These are phyloP conservation scores for Diuraphis noxia DNA, from an alignment of 1,140 invertebrate species.

Conservation along the genomic window DNA sequence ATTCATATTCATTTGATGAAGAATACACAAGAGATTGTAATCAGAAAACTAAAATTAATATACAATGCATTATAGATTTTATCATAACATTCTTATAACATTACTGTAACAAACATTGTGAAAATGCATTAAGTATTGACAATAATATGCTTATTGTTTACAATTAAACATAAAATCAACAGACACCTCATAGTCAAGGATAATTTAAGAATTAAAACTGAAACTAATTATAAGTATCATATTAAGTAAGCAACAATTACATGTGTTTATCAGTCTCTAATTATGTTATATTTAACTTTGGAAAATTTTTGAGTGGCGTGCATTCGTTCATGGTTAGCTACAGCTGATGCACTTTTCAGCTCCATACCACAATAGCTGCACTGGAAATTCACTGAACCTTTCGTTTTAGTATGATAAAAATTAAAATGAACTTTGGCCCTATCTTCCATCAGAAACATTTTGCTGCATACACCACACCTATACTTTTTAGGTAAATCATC, in stretches of 20 bases:
- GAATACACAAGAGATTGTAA: background rate
- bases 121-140: background rate
- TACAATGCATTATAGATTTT: background rate
- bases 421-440: constrained; percentile 41
- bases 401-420: constrained; percentile 50
- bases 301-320: constrained; percentile 29
- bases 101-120: background rate
- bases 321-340: constrained; percentile 47
- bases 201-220: background rate
- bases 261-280: constrained; percentile 36
- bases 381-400: constrained; percentile 39
- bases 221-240: background rate
- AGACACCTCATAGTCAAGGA: background rate
- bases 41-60: background rate
- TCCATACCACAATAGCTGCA: constrained; percentile 44
- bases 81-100: background rate
- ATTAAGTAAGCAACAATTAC: background rate
- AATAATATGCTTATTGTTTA: background rate
- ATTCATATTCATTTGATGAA: background rate
- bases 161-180: background rate
- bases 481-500: constrained; percentile 49
- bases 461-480: constrained; percentile 49
- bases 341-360: constrained; percentile 40
- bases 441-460: constrained; percentile 52
- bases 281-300: constrained; percentile 16